Conservation (phyloP, 1,140 invertebrate genomes). For the Melitaea cinxia region DNA sequence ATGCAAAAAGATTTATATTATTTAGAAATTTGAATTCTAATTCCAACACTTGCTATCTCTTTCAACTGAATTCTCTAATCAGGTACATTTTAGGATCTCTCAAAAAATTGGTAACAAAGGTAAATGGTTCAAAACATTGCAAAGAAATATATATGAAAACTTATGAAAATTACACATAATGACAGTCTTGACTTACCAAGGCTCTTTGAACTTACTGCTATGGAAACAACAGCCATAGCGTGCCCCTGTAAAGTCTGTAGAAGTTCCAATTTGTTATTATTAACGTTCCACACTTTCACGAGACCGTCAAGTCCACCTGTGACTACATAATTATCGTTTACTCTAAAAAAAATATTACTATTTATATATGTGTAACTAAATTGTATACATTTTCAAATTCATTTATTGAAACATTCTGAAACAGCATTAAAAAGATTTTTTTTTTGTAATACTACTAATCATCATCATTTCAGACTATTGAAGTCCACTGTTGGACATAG, state of each 20-base stretch:
- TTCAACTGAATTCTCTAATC: too few species aligned
- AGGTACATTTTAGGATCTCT: too few species aligned
- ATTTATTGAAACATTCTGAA: too few species aligned
- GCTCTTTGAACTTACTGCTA: constrained; percentile 93
- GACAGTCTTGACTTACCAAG: constrained; percentile 85
- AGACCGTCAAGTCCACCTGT: constrained; percentile 96
- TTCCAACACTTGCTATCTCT: too few species aligned
- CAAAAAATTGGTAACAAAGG: too few species aligned
- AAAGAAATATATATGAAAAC: neutral
- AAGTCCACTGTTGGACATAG: too few species aligned
- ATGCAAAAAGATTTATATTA: too few species aligned
- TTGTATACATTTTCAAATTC: neutral
- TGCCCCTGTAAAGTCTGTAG: constrained; percentile 93
- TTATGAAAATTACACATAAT: neutral
- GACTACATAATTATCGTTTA: constrained; percentile 89
- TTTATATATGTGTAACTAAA: neutral
- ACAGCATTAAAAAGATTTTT: too few species aligned
- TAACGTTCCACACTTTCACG: constrained; percentile 93
- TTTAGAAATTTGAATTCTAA: too few species aligned
- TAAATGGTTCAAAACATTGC: neutral
- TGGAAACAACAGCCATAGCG: constrained; percentile 95
- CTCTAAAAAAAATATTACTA: constrained; percentile 65
- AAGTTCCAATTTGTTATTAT: constrained; percentile 88
- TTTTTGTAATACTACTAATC: too few species aligned
- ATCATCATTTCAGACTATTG: too few species aligned